These are phyloP conservation scores for Ctenosaura bakeri DNA, from an alignment of 2,797 vertebrate genomes.

Conservation along the genomic window DNA sequence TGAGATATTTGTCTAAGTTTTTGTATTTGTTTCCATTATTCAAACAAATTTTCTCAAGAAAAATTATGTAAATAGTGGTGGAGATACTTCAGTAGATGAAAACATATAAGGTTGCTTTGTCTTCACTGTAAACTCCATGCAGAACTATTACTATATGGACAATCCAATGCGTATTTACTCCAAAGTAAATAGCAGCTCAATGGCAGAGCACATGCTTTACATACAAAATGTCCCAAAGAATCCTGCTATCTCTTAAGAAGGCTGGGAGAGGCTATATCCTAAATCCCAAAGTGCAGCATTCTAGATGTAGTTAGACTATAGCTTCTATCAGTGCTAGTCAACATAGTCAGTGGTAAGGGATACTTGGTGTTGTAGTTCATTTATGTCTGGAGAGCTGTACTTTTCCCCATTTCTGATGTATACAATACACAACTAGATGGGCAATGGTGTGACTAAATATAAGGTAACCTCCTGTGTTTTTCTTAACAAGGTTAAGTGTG, in stretches of 20 bases:
- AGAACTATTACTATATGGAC: background rate
- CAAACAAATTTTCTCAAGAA: background rate
- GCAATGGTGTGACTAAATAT: background rate
- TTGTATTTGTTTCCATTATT: background rate
- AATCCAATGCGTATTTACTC: background rate
- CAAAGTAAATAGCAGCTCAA: background rate
- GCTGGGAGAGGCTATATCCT: background rate
- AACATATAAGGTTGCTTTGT: background rate
- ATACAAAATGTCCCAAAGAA: background rate
- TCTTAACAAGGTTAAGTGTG: background rate
- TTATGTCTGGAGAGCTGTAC: too few relatives aligned
- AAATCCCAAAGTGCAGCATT: background rate
- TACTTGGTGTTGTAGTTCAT: too few relatives aligned
- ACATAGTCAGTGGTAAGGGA: too few relatives aligned
- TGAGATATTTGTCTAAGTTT: background rate
- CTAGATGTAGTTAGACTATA: too few relatives aligned
- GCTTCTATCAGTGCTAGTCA: too few relatives aligned
- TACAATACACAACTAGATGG: background rate
- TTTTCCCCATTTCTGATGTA: background rate
- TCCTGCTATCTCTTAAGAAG: background rate
- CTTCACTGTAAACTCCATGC: background rate
- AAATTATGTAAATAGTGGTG: background rate
- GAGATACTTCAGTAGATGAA: background rate
- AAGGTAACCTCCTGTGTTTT: background rate
- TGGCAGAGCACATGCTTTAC: background rate